Evolutionary conservation across 2,113 vertebrate genomes (phyloP).

Genomic region (Scophthalmus maximus): DNA sequence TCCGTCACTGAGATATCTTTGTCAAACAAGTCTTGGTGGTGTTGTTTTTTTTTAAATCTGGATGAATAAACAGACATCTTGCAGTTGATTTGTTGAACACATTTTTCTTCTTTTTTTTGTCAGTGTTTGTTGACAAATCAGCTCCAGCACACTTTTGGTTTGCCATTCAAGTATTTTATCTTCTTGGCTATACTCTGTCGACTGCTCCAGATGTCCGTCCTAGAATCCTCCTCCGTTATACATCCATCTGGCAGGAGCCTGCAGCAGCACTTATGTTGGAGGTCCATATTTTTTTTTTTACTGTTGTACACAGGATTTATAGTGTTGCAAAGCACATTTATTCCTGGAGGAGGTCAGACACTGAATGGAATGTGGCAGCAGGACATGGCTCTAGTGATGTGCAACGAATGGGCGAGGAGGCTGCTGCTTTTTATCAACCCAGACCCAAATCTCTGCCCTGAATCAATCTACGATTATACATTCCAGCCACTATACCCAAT

Average conservation of each 20-base stretch:
- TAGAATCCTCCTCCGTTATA: constrained; percentile 43
- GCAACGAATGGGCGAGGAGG: neutral
- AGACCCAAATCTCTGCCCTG: neutral
- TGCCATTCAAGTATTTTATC: constrained; percentile 36
- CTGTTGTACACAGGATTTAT: constrained; percentile 22
- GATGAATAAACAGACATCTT: constrained; percentile 59
- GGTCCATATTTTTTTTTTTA: constrained; percentile 42
- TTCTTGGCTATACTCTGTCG: constrained; percentile 38
- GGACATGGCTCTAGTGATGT: neutral
- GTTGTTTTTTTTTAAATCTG: constrained; percentile 36
- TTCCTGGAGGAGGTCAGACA: constrained; percentile 21
- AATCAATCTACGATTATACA: neutral
- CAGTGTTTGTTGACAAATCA: constrained; percentile 38
- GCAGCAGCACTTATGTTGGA: constrained; percentile 28
- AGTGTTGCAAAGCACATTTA: constrained; percentile 21
- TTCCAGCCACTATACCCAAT: neutral
- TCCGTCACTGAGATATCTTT: constrained; percentile 36
- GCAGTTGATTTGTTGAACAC: constrained; percentile 8
- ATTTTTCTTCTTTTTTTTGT: neutral
- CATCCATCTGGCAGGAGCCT: constrained; percentile 56
- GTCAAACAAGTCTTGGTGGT: constrained; percentile 17
- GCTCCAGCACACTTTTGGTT: constrained; percentile 5
- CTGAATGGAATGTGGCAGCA: constrained; percentile 12
- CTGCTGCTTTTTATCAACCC: neutral
- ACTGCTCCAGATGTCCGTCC: constrained; percentile 11